These are phyloP conservation scores for Elysia crispata DNA, from an alignment of 2,888 invertebrate species.

Conservation along the genomic window DNA sequence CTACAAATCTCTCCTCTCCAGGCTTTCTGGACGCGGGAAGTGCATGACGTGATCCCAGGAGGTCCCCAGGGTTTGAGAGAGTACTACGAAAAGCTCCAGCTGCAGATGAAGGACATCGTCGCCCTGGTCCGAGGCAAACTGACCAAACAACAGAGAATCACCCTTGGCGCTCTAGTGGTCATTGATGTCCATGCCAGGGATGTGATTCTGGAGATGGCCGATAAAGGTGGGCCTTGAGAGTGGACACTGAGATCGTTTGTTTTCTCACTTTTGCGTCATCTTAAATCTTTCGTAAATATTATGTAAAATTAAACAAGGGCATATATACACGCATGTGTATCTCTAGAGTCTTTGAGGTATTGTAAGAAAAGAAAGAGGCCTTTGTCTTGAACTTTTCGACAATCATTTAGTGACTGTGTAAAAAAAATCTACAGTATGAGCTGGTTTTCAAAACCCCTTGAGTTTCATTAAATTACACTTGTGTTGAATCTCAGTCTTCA, in stretches of 20 bases:
- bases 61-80: slow-evolving; percentile 81
- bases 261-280: neutral
- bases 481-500: too few species aligned
- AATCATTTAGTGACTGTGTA: too few species aligned
- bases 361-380: too few species aligned
- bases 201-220: slow-evolving; percentile 83
- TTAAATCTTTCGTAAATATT: neutral
- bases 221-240: slow-evolving; percentile 67
- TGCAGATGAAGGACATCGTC: slow-evolving; percentile 86
- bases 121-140: slow-evolving; percentile 89
- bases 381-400: too few species aligned
- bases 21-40: slow-evolving; percentile 87
- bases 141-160: slow-evolving; percentile 90
- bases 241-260: neutral
- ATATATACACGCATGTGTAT: too few species aligned
- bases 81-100: slow-evolving; percentile 81
- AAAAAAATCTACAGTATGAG: too few species aligned
- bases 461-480: too few species aligned
- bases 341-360: too few species aligned
- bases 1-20: slow-evolving; percentile 6
- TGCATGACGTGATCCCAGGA: slow-evolving; percentile 85
- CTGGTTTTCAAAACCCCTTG: too few species aligned
- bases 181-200: slow-evolving; percentile 95
- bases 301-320: neutral
- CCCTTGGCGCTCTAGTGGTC: slow-evolving; percentile 92